phyloP scores from a whole-genome alignment of 2,888 invertebrate genomes.

The Pardosa pseudoannulata region DNA sequence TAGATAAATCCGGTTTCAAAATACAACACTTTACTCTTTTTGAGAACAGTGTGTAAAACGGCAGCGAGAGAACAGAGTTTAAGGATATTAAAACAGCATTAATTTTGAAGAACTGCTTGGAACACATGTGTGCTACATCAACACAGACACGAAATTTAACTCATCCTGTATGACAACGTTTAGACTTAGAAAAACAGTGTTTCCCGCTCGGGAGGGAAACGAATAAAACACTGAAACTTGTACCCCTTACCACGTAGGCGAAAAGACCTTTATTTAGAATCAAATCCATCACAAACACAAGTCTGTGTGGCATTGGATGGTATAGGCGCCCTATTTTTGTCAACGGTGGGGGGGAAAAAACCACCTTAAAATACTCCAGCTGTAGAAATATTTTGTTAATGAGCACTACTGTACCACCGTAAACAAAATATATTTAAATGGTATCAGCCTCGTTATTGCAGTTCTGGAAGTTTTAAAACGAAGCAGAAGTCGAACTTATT shows the following conservation, averaged over 20 bases:
- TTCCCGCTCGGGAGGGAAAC: not conserved
- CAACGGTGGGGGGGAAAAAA: not conserved
- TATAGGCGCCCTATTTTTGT: not conserved
- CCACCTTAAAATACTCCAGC: not conserved
- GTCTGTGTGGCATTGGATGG: conserved; percentile 1
- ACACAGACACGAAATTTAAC: no score
- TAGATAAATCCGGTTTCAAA: no score
- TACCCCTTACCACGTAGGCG: not conserved
- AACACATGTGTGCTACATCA: no score
- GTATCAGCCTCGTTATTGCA: not conserved
- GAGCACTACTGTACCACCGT: not conserved
- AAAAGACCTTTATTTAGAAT: not conserved
- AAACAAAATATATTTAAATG: not conserved
- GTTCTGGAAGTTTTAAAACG: not conserved
- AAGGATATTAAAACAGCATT: no score
- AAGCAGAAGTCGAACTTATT: not conserved
- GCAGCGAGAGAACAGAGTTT: no score
- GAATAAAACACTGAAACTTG: not conserved
- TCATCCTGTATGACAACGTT: not conserved
- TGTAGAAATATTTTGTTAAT: not conserved
- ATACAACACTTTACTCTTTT: no score
- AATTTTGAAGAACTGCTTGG: no score
- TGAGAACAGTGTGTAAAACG: no score
- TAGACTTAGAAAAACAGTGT: not conserved
- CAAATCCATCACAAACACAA: not conserved